A percentile compares a stretch with the other conserved stretches of the same genome.
Evolutionary conservation across 1,140 invertebrate species (phyloP).

Genomic region (Epicauta chinensis): DNA sequence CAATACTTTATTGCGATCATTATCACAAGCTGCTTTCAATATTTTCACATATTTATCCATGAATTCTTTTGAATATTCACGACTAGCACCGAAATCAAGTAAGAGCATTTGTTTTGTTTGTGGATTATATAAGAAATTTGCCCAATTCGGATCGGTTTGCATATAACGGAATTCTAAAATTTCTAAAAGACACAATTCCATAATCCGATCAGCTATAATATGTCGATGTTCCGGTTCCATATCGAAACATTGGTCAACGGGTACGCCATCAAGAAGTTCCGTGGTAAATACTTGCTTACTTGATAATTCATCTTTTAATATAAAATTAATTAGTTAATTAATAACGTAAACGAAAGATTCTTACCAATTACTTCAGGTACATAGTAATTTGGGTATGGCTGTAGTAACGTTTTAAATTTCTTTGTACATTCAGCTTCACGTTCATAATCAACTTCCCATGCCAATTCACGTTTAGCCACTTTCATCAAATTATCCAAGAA

Average conservation of each 20-base stretch:
- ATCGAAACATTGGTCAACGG: constrained; percentile 82
- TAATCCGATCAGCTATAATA: constrained; percentile 74
- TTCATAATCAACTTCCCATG: constrained; percentile 95
- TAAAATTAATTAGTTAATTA: constrained; percentile 1
- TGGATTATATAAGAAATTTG: constrained; percentile 94
- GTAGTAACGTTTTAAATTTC: constrained; percentile 72
- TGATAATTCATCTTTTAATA: constrained; percentile 58
- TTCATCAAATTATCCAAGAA: constrained; percentile 92
- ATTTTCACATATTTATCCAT: constrained; percentile 85
- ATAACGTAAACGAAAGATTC: not conserved
- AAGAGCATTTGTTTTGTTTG: constrained; percentile 78
- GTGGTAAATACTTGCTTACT: constrained; percentile 81
- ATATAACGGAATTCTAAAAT: constrained; percentile 91
- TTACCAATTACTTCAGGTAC: constrained; percentile 77
- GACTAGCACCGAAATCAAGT: constrained; percentile 95
- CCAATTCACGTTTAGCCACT: constrained; percentile 89
- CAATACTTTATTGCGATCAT: constrained; percentile 71
- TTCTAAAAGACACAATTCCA: constrained; percentile 83
- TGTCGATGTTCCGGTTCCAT: constrained; percentile 68
- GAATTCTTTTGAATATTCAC: constrained; percentile 83
- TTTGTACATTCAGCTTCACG: constrained; percentile 87
- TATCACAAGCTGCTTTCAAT: constrained; percentile 81
- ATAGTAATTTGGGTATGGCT: constrained; percentile 73
- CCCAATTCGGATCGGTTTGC: constrained; percentile 99
- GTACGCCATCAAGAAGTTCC: constrained; percentile 86